A percentile compares a stretch with the other conserved stretches of the same genome.
Evolutionary conservation across 1,140 invertebrate genomes (phyloP).

Genomic region (Macrotrachela quadricornifera): DNA sequence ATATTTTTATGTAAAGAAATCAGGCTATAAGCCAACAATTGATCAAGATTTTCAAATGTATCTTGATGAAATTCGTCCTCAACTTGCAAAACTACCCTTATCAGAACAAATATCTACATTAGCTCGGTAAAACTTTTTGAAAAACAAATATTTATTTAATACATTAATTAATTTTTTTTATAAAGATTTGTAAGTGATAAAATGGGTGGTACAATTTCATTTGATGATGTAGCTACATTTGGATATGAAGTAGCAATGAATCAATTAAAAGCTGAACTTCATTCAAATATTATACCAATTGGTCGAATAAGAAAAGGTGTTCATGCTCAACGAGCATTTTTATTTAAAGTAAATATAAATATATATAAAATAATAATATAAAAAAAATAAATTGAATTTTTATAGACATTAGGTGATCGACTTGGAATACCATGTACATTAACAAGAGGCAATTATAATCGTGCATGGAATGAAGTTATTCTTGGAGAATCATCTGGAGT

Average conservation of each 20-base stretch:
- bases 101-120: conserved; percentile 3
- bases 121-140: not conserved
- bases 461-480: conserved; percentile 28
- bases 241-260: conserved; percentile 27
- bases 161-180: not conserved
- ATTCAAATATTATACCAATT: conserved; percentile 28
- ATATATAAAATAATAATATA: not conserved
- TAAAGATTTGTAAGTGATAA: conserved; percentile 25
- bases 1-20: too few relatives aligned
- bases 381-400: not conserved
- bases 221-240: conserved; percentile 22
- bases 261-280: conserved; percentile 24
- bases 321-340: conserved; percentile 25
- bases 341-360: conserved; percentile 24
- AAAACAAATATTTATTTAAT: not conserved
- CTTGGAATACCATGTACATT: conserved; percentile 22
- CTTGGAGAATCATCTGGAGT: conserved; percentile 6
- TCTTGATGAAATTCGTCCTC: not conserved
- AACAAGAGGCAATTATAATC: conserved; percentile 24
- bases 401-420: conserved; percentile 24
- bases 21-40: not conserved
- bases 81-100: not conserved
- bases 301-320: conserved; percentile 25
- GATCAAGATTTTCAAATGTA: conserved; percentile 3
- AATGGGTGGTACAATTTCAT: conserved; percentile 25